These are phyloP conservation scores for Drosophila kurseongensis DNA, from an alignment of 1,140 invertebrate genomes.

Conservation along the genomic window DNA sequence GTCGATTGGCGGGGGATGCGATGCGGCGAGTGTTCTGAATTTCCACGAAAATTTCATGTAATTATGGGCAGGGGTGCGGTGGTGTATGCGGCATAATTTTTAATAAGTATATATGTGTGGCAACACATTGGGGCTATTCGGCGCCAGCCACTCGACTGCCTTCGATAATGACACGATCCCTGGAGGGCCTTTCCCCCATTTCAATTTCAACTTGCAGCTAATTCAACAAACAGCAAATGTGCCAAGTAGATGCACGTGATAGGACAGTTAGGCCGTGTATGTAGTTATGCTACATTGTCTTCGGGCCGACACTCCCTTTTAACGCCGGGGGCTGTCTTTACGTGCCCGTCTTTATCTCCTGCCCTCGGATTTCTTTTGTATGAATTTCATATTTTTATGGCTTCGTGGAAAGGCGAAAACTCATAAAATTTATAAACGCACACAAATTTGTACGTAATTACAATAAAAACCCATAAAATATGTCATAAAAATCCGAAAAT, in stretches of 20 bases:
- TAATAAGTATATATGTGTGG: constrained; percentile 30
- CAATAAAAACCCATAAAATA: constrained; percentile 79
- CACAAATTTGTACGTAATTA: constrained; percentile 79
- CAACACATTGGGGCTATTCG: constrained; percentile 2
- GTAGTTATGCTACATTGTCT: constrained; percentile 21
- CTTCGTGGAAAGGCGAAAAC: constrained; percentile 64
- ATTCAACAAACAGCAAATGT: constrained; percentile 42
- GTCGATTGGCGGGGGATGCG: constrained; percentile 25
- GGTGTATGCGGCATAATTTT: constrained; percentile 57
- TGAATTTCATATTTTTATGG: constrained; percentile 75
- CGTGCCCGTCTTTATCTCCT: constrained; percentile 47
- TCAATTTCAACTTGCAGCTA: constrained; percentile 27
- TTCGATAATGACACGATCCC: constrained; percentile 40
- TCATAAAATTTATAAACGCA: constrained; percentile 62
- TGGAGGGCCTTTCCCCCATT: constrained; percentile 1
- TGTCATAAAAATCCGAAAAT: constrained; percentile 67
- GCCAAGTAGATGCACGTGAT: constrained; percentile 55
- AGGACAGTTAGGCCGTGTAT: constrained; percentile 10
- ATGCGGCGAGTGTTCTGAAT: constrained; percentile 55
- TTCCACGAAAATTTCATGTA: constrained; percentile 77
- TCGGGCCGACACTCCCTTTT: constrained; percentile 43
- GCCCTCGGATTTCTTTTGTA: constrained; percentile 32
- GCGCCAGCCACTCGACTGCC: constrained; percentile 61
- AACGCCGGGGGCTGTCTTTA: constrained; percentile 14
- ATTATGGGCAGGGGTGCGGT: constrained; percentile 48